phyloP scores from a whole-genome alignment of 2,113 vertebrate genomes.

The Silurus meridionalis region DNA sequence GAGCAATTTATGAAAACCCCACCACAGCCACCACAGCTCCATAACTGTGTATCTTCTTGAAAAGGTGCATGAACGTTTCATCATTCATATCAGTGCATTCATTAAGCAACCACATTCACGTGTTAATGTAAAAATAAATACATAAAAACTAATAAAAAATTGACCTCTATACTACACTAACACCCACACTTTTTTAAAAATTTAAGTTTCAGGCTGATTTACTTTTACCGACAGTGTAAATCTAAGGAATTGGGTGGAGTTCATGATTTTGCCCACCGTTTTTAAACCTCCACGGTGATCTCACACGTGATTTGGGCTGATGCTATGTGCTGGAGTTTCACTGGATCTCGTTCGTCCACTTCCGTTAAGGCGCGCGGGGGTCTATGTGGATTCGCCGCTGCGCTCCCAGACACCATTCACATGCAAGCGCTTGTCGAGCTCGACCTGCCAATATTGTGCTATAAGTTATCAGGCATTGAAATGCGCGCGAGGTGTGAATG shows the following conservation, averaged over 20 bases:
- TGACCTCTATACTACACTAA: background rate
- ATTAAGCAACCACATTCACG: too few relatives aligned
- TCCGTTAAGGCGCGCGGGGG: background rate
- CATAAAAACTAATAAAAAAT: background rate
- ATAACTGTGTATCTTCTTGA: too few relatives aligned
- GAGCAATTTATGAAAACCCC: background rate
- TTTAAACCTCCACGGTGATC: background rate
- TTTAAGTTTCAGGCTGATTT: background rate
- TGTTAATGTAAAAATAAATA: too few relatives aligned
- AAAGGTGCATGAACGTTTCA: too few relatives aligned
- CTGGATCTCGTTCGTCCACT: background rate
- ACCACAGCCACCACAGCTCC: too few relatives aligned
- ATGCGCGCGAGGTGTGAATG: slow-evolving; percentile 76
- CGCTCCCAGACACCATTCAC: slow-evolving; percentile 73
- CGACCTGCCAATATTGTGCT: slow-evolving; percentile 70
- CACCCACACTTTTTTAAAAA: background rate
- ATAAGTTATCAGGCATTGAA: slow-evolving; percentile 74
- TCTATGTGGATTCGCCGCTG: slow-evolving; percentile 73
- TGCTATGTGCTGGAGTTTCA: background rate
- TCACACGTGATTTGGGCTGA: background rate
- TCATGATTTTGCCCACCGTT: too few relatives aligned
- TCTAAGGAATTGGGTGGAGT: background rate
- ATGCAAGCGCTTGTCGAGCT: slow-evolving; percentile 69
- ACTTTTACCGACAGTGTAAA: background rate
- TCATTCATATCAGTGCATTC: too few relatives aligned